Percentiles rank a stretch among this genome's conserved stretches.
phyloP scores from a whole-genome alignment of 1,140 invertebrate species.

The Lepidostoma basale region DNA sequence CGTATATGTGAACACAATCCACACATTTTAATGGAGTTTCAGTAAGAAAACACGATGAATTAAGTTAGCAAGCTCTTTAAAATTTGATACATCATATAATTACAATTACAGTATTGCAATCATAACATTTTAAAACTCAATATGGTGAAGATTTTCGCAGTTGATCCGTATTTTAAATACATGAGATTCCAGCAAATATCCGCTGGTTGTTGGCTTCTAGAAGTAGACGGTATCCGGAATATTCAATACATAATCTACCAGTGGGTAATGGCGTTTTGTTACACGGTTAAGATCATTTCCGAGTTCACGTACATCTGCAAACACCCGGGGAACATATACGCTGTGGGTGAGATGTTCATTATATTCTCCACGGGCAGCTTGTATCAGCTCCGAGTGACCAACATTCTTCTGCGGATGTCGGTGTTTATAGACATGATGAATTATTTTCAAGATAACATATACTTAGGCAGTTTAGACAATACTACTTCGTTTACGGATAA shows the following conservation, averaged over 20 bases:
- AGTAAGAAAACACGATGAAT: no score
- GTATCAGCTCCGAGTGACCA: constrained; percentile 29
- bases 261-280: neutral
- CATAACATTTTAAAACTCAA: no score
- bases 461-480: neutral
- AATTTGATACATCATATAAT: no score
- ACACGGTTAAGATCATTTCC: constrained; percentile 12
- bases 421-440: neutral
- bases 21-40: no score
- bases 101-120: no score
- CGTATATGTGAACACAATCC: no score
- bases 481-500: constrained; percentile 2
- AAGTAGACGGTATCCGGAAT: neutral
- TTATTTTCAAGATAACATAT: constrained; percentile 21
- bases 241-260: neutral
- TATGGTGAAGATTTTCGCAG: no score
- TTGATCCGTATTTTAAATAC: no score
- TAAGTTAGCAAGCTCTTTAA: no score
- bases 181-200: constrained; percentile 22
- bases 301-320: constrained; percentile 26
- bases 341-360: constrained; percentile 32
- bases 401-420: constrained; percentile 9
- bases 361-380: constrained; percentile 20
- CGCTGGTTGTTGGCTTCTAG: constrained; percentile 27
- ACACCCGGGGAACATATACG: constrained; percentile 14